Conservation (phyloP, 2,797 vertebrate genomes). For the Alfaro cultratus region DNA sequence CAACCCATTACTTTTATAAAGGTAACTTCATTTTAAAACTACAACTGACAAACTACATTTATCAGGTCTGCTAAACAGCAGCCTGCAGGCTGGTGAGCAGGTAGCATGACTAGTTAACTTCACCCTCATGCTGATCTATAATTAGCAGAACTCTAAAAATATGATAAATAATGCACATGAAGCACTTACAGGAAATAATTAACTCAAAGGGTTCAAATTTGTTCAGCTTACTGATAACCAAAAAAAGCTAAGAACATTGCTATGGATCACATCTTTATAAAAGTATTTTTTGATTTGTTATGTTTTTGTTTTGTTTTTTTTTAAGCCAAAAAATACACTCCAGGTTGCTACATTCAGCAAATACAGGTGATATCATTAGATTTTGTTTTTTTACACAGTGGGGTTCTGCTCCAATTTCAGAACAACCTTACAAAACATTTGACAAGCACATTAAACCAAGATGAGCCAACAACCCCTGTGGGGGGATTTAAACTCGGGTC, state of each 20-base stretch:
- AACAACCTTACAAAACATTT: not conserved
- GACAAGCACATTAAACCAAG: not conserved
- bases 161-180: not conserved
- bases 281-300: not conserved
- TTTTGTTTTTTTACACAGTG: not conserved
- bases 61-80: not conserved
- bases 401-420: not conserved
- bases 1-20: not conserved
- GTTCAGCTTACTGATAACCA: not conserved
- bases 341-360: not conserved
- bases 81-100: not conserved
- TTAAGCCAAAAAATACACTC: not conserved
- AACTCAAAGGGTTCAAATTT: not conserved
- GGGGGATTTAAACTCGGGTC: not conserved
- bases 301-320: not conserved
- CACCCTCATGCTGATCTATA: not conserved
- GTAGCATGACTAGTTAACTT: not conserved
- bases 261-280: no score
- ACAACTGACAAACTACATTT: not conserved
- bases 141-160: not conserved
- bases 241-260: no score
- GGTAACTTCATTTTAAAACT: not conserved
- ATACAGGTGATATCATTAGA: not conserved
- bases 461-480: not conserved
- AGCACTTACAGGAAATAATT: not conserved